A percentile compares a stretch with the other conserved stretches of the same genome.
These are phyloP conservation scores for Cistogaster globosa DNA, from an alignment of 2,888 invertebrate genomes.

Conservation along the genomic window DNA sequence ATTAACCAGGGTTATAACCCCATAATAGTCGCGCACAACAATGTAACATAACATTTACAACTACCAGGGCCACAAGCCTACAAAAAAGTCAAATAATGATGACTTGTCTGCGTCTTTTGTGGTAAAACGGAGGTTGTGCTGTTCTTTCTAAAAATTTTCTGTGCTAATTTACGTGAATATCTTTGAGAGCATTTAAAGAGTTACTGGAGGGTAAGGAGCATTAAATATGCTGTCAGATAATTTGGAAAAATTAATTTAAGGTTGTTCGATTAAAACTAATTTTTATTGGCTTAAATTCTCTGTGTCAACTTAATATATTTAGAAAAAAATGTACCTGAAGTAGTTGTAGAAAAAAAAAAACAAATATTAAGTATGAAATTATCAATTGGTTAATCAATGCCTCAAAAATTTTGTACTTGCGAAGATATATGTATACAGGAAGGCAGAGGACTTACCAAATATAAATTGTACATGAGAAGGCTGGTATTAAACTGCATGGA, in stretches of 20 bases:
- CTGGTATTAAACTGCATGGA: too few species aligned
- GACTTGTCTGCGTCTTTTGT: conserved; percentile 11
- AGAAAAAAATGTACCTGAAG: too few species aligned
- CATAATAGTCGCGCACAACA: conserved; percentile 48
- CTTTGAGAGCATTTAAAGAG: neutral
- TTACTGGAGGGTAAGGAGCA: neutral
- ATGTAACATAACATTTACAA: conserved; percentile 30
- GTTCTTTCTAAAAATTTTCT: conserved; percentile 1
- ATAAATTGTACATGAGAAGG: too few species aligned
- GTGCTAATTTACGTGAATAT: conserved; percentile 18
- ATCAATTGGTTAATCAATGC: too few species aligned
- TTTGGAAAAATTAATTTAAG: neutral
- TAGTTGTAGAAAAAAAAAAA: too few species aligned
- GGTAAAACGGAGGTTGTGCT: neutral
- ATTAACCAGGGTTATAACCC: conserved; percentile 68
- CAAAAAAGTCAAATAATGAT: conserved; percentile 10
- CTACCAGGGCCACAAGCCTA: neutral
- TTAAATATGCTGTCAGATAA: conserved; percentile 1
- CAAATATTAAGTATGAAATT: too few species aligned
- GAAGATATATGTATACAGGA: too few species aligned
- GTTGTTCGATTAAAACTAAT: too few species aligned
- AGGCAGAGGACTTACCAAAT: too few species aligned
- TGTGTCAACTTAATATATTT: too few species aligned
- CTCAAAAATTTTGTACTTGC: too few species aligned
- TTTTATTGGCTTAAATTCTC: too few species aligned